Base-by-base conservation (phyloP, 2,888 invertebrate genomes). In the Meiosimyza decipiens region DNA sequence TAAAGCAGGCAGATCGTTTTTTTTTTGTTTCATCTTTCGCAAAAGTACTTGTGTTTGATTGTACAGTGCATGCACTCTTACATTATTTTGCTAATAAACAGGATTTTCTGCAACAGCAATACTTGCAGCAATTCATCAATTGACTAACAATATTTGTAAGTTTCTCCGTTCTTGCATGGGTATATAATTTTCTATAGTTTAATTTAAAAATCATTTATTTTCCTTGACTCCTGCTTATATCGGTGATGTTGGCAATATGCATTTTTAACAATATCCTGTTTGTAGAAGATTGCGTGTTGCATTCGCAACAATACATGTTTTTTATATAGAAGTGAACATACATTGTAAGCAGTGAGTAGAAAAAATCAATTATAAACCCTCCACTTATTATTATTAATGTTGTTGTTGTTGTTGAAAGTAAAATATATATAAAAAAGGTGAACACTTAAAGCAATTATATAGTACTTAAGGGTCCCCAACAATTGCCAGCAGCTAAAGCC, bases 161-260 rank as follows among this genome's bases (percentile, higher is more conserved):
- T 18, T 47, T 28, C 28, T 28, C 28, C 28, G 28, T 28, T 28
- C 28, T 28, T 50, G 18, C 64, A n/a, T 51, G 69, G 28, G 70
- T 62, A 33, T 70, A 62, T 70, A 70, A 70, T 70, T 62, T 70
- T 70, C 70, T 70, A 62, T 51, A 70, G 52, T 70, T 70, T 70
- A 70, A 62, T 70, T 62, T 51, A 70, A 70, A 70, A 4, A 16
- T 6, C 11, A 15, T 50, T 64, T 60, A n/a, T 60, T 60, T n/a
- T 4, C n/a, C 33, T n/a, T 60, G 12, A 2, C 33, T 6, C 33
- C 28, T 28, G 3, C 28, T 28, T 28, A 28, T 28, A 28, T 28
- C 4, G 28, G 28, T 28, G 28, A 28, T 28, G 28, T 28, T 28
- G 28, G 28, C 28, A 28, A 28, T 28, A 28, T 4, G 2, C 22